phyloP scores from a whole-genome alignment of 1,140 invertebrate species.

The Leptopilina boulardi region DNA sequence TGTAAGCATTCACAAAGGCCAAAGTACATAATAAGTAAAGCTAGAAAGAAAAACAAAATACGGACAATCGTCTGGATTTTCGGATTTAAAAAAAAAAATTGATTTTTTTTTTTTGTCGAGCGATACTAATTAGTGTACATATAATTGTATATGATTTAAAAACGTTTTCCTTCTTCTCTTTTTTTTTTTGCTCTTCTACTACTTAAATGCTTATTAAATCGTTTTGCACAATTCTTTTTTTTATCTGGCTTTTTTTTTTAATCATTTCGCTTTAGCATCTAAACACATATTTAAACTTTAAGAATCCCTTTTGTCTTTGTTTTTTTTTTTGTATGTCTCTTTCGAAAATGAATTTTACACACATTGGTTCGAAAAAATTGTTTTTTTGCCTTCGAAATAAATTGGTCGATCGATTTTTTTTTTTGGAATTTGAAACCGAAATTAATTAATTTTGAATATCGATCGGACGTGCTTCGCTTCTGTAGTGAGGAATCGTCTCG shows the following conservation, averaged over 20 bases:
- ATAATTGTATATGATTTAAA: conserved; percentile 29
- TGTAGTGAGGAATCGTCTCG: conserved; percentile 67
- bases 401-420: conserved; percentile 28
- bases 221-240: conserved; percentile 42
- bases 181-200: conserved; percentile 30
- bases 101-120: conserved; percentile 1
- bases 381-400: conserved; percentile 24
- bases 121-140: conserved; percentile 33
- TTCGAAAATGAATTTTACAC: conserved; percentile 29
- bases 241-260: conserved; percentile 28
- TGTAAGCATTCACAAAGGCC: conserved; percentile 57
- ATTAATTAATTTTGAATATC: conserved; percentile 32
- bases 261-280: conserved; percentile 3
- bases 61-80: conserved; percentile 29
- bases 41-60: conserved; percentile 31
- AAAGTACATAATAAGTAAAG: conserved; percentile 33
- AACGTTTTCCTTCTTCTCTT: conserved; percentile 32
- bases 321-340: conserved; percentile 23
- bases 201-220: conserved; percentile 29
- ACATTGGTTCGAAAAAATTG: not conserved
- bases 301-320: conserved; percentile 31
- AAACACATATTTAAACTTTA: conserved; percentile 33
- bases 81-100: conserved; percentile 13
- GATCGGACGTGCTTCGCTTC: conserved; percentile 37
- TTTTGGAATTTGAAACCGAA: not conserved